A percentile compares a stretch with the other conserved stretches of the same genome.
These are phyloP conservation scores for Empis livida DNA, from an alignment of 2,888 invertebrate genomes.

Conservation along the genomic window DNA sequence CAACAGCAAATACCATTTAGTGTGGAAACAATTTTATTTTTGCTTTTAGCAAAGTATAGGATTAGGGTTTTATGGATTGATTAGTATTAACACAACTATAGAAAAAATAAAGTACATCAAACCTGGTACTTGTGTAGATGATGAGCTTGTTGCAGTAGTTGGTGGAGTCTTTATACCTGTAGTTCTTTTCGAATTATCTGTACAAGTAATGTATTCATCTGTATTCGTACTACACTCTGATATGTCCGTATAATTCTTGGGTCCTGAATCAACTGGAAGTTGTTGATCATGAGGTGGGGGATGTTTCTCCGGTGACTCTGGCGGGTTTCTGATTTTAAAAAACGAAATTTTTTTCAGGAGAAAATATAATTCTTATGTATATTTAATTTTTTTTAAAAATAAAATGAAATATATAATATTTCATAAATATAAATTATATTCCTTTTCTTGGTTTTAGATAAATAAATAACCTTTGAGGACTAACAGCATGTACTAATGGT, in stretches of 20 bases:
- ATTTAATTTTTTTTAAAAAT: not conserved
- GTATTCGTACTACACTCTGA: conserved; percentile 77
- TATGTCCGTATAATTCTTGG: conserved; percentile 53
- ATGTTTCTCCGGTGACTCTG: conserved; percentile 5
- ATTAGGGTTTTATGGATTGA: conserved; percentile 7
- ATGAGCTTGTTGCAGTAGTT: conserved; percentile 35
- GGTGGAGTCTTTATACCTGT: conserved; percentile 40
- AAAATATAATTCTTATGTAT: no score
- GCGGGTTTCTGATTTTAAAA: not conserved
- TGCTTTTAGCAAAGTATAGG: not conserved
- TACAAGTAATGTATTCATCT: conserved; percentile 81
- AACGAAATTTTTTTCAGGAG: no score
- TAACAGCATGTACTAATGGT: conserved; percentile 10
- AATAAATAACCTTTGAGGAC: conserved; percentile 10
- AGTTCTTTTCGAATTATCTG: conserved; percentile 53
- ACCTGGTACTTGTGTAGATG: conserved; percentile 38
- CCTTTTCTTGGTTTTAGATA: not conserved
- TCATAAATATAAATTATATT: not conserved
- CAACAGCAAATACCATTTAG: conserved; percentile 29
- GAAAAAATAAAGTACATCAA: conserved; percentile 19
- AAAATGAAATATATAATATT: not conserved
- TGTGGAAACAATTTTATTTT: not conserved
- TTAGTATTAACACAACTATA: conserved; percentile 8
- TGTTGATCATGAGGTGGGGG: conserved; percentile 22
- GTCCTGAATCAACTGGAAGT: conserved; percentile 56